Percentiles rank a stretch among this genome's conserved stretches.
Conservation (phyloP, 2,888 invertebrate species). For the Andrena camellia region DNA sequence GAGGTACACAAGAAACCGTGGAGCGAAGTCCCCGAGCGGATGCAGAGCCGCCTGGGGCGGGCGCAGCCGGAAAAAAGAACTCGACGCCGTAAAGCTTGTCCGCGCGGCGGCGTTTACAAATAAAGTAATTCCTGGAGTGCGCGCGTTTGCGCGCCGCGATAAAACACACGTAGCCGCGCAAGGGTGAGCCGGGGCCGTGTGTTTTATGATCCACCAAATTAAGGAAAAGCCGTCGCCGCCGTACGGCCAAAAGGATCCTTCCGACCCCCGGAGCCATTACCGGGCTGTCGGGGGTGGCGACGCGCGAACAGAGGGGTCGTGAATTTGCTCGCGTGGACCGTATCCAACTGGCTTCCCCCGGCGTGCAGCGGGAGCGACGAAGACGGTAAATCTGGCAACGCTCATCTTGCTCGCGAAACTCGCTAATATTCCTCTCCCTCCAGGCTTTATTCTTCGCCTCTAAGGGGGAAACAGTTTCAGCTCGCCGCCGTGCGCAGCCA, state of each 20-base stretch:
- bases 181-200: conserved; percentile 42
- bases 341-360: conserved; percentile 24
- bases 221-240: conserved; percentile 68
- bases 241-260: conserved; percentile 56
- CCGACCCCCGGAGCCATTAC: conserved; percentile 42
- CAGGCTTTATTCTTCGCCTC: conserved; percentile 45
- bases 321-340: conserved; percentile 48
- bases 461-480: conserved; percentile 45
- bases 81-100: conserved; percentile 36
- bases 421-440: conserved; percentile 64
- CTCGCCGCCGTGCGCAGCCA: conserved; percentile 20
- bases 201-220: conserved; percentile 66
- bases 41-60: neutral
- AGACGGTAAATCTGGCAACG: conserved; percentile 22
- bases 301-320: conserved; percentile 48
- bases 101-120: conserved; percentile 37
- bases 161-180: conserved; percentile 43
- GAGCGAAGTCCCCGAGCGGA: neutral
- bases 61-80: conserved; percentile 45
- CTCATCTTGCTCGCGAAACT: conserved; percentile 47
- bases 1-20: conserved; percentile 27
- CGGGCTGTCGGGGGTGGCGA: conserved; percentile 32
- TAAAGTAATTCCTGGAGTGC: conserved; percentile 52
- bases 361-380: neutral
- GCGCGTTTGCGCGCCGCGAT: conserved; percentile 43